A percentile compares a stretch with the other conserved stretches of the same genome.
phyloP scores from a whole-genome alignment of 1,140 invertebrate genomes.

The Drosophila pallidifrons region DNA sequence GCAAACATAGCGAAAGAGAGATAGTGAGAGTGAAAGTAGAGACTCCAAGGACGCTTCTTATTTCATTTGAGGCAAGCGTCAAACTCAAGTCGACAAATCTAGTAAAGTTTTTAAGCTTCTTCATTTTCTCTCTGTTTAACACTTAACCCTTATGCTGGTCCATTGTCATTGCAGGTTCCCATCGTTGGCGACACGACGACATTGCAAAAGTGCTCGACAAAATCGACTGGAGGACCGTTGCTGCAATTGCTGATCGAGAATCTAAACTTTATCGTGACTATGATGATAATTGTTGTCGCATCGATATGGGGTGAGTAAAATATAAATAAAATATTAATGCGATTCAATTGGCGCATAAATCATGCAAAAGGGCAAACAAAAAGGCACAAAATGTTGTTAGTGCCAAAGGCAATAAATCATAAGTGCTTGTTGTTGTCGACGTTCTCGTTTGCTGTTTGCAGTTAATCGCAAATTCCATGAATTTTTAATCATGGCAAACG shows the following conservation, averaged over 20 bases:
- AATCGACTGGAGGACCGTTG: constrained; percentile 47
- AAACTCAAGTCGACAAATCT: constrained; percentile 4
- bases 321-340: constrained; percentile 34
- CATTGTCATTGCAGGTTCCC: constrained; percentile 65
- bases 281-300: constrained; percentile 46
- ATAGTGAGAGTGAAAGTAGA: background rate
- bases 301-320: constrained; percentile 68
- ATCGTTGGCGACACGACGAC: constrained; percentile 57
- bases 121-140: background rate
- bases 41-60: background rate
- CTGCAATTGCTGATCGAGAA: constrained; percentile 70
- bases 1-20: background rate
- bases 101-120: background rate
- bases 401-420: constrained; percentile 56
- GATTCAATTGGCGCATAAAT: constrained; percentile 47
- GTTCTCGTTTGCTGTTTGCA: constrained; percentile 44
- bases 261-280: constrained; percentile 67
- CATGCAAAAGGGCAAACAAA: constrained; percentile 32
- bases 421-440: constrained; percentile 14
- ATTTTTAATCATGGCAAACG: constrained; percentile 59
- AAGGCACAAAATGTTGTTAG: constrained; percentile 15
- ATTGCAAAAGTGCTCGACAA: constrained; percentile 54
- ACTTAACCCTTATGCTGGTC: constrained; percentile 17
- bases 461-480: constrained; percentile 71
- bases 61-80: constrained; percentile 4